Conservation (phyloP, 2,113 vertebrate genomes). For the Cichladusa arquata region DNA sequence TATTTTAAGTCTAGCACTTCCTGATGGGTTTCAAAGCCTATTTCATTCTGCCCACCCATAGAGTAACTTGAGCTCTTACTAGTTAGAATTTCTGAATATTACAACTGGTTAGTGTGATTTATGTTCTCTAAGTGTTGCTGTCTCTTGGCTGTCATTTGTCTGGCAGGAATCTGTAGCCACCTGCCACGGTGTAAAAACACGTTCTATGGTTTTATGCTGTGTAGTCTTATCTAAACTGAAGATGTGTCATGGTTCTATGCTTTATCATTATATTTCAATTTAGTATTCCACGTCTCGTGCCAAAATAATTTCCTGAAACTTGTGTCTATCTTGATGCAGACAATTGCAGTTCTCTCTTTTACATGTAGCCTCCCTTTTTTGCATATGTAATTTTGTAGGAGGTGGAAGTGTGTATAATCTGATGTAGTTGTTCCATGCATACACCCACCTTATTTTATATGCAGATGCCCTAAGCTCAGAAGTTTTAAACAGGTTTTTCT, state of each 20-base stretch:
- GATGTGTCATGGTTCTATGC: background rate
- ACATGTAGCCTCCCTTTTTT: constrained; percentile 21
- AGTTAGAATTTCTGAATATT: constrained; percentile 35
- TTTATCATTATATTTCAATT: constrained; percentile 25
- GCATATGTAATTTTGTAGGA: background rate
- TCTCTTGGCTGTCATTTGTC: constrained; percentile 1
- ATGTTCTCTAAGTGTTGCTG: background rate
- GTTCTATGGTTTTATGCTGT: background rate
- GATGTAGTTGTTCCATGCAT: background rate
- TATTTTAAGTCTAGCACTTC: constrained; percentile 26
- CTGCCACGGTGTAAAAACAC: background rate
- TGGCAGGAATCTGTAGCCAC: constrained; percentile 21
- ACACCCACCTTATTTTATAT: constrained; percentile 19
- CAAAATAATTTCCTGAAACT: constrained; percentile 48
- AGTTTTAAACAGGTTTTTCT: constrained; percentile 26
- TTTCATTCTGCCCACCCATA: constrained; percentile 35
- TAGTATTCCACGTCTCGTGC: background rate
- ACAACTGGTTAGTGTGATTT: constrained; percentile 4
- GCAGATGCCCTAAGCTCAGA: background rate
- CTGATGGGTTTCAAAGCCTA: constrained; percentile 7
- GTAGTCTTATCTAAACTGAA: background rate
- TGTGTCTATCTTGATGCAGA: constrained; percentile 21
- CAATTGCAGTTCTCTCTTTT: background rate
- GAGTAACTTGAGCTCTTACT: background rate
- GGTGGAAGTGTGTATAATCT: constrained; percentile 7